These are phyloP conservation scores for Gymnothorax reevesii DNA, from an alignment of 2,797 vertebrate species.

Conservation along the genomic window DNA sequence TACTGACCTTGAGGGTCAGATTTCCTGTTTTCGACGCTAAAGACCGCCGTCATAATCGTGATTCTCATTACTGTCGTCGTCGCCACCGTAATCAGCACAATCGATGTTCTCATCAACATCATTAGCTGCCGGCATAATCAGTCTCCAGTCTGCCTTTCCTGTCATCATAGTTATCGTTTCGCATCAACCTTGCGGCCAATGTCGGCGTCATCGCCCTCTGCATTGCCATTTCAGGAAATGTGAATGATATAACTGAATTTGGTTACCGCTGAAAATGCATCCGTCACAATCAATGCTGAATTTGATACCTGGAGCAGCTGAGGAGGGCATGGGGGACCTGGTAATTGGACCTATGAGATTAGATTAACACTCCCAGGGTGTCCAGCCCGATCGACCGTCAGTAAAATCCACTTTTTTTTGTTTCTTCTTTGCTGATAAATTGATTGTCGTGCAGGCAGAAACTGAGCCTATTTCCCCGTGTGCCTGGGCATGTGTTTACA, in stretches of 20 bases:
- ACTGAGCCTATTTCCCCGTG: not conserved
- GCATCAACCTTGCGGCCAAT: not conserved
- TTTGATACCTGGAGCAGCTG: not conserved
- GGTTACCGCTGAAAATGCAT: not conserved
- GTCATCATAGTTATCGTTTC: not conserved
- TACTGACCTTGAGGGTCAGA: not conserved
- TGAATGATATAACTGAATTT: not conserved
- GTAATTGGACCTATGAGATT: not conserved
- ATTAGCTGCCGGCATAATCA: not conserved
- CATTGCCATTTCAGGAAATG: not conserved
- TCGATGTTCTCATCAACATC: not conserved
- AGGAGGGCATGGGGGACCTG: not conserved
- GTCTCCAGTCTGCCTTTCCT: not conserved
- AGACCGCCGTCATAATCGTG: not conserved
- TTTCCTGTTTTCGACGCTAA: not conserved
- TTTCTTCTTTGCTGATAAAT: conserved; percentile 33
- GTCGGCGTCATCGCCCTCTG: not conserved
- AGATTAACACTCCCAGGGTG: conserved; percentile 6
- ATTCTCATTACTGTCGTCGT: not conserved
- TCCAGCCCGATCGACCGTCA: not conserved
- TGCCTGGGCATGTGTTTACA: not conserved
- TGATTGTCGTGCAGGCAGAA: conserved; percentile 33
- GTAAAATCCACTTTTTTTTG: not conserved
- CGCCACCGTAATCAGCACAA: not conserved
- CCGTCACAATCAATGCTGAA: not conserved